Evolutionary conservation across 2,888 invertebrate species (phyloP), one percentile per base, ranked within the genome.

Genomic region (Apodemia hepburni): DNA sequence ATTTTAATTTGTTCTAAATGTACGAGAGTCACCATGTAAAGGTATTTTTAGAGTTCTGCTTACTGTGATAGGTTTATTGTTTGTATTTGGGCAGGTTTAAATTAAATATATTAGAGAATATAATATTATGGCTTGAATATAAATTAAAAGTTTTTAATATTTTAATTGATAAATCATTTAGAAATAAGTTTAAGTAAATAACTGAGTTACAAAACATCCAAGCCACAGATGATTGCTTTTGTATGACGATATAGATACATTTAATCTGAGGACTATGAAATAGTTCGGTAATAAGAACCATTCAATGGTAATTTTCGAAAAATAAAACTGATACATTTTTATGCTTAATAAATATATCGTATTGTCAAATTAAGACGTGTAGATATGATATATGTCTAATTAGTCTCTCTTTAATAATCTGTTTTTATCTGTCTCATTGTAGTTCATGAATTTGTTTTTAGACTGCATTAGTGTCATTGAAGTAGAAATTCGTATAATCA

Each of bases 41-140:
- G 22, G 51, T 22, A 51, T 51, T 51, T 22, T 12, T 3, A 22
- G 51, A 12, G 51, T 51, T 51, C 51, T 51, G 51, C 51, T 51
- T 51, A 67, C 68, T 68, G 68, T 68, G 68, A 68, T 68, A 68
- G 65, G 67, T 67, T 67, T 64, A 58, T 29, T 67, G 62, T 47
- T 57, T 60, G 38, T 57, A 45, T 15, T 63, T 63, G 60, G 60
- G 57, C 58, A 58, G 58, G 60, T 64, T 47, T 51, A 59, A 51
- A 51, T 61, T 59, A 61, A 42, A 59, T 59, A 54, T 63, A 27
- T 63, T 33, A 18, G 35, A 18, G 49, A 61, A 51, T 51, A 22
- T 51, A 29, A 29, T 29, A 51, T 45, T 45, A 45, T 22, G 2
- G 51, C 22, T 51, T 51, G 22, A 51, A 51, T 51, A 51, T 51